Evolutionary conservation across 1,140 invertebrate species (phyloP), one percentile per base, ranked within the genome.

Genomic region (Eriocheir sinensis): DNA sequence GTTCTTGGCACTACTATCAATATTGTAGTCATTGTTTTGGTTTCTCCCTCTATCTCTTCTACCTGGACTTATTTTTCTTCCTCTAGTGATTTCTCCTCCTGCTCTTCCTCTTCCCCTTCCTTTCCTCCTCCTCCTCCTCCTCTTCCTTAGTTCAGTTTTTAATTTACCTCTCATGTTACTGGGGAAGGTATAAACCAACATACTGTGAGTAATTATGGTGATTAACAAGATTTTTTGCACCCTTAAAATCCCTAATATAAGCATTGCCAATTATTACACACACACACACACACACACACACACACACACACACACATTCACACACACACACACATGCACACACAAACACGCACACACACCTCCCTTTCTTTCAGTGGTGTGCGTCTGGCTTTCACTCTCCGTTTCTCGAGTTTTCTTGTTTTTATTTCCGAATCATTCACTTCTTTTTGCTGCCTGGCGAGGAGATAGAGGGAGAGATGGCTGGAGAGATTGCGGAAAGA

Each of bases 251-350:
- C n/a, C n/a, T n/a, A 72, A 12, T 12, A 12, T 12, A 12, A 72
- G 12, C n/a, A n/a, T n/a, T n/a, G n/a, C n/a, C n/a, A n/a, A n/a
- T n/a, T n/a, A n/a, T n/a, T n/a, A n/a, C n/a, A 72, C 53, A 72
- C 53, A 72, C 53, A 72, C 53, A 72, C 53, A 72, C 53, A 72
- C 53, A 72, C 53, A 72, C 53, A 72, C 53, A 72, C 53, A 72
- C 53, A 72, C 53, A 72, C 53, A 72, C 53, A 72, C 53, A 72
- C 53, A 72, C 53, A 72, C 53, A 72, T 27, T 12, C 53, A 72
- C 53, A 72, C 53, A 72, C 53, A 72, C 53, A 72, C 53, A 72
- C 53, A 12, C 12, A 12, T 12, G 27, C 53, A 27, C 27, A 72
- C 53, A n/a, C n/a, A n/a, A 3, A 36, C 0, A 85, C 17, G 81